Evolutionary conservation across 2,888 invertebrate genomes (phyloP).

Genomic region (Eupithecia subumbrata): DNA sequence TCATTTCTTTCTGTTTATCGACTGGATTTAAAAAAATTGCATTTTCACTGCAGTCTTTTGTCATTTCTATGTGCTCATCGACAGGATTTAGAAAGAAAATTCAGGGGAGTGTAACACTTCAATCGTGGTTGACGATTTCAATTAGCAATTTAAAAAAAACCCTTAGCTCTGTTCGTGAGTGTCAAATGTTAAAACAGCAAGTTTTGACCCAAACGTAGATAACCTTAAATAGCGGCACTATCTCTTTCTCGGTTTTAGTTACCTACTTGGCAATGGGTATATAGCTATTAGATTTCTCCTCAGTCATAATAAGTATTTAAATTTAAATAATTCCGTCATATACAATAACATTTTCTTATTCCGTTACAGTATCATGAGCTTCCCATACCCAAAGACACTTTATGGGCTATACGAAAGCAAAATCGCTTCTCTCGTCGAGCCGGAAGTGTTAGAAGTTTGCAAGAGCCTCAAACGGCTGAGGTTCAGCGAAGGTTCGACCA

Average conservation of each 20-base stretch:
- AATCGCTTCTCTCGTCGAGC: constrained; percentile 88
- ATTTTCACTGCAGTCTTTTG: background rate
- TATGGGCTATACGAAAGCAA: constrained; percentile 89
- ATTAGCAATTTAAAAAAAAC: too few species aligned
- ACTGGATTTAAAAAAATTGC: background rate
- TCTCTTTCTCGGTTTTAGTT: background rate
- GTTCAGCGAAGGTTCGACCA: constrained; percentile 77
- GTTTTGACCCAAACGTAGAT: background rate
- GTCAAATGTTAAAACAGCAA: background rate
- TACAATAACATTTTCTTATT: constrained; percentile 13
- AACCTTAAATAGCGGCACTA: background rate
- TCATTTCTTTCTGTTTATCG: background rate
- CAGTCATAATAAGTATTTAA: background rate
- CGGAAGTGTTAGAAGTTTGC: constrained; percentile 89
- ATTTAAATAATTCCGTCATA: background rate
- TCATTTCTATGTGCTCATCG: background rate
- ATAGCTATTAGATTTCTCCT: background rate
- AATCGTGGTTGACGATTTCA: background rate
- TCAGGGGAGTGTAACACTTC: background rate
- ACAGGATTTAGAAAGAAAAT: background rate
- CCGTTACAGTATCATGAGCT: constrained; percentile 86
- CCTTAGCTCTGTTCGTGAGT: background rate
- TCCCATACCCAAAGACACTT: constrained; percentile 89
- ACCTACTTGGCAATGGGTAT: background rate
- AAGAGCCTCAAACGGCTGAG: constrained; percentile 87